Evolutionary conservation across 2,888 invertebrate species (phyloP).

Genomic region (Lasius fuliginosus): DNA sequence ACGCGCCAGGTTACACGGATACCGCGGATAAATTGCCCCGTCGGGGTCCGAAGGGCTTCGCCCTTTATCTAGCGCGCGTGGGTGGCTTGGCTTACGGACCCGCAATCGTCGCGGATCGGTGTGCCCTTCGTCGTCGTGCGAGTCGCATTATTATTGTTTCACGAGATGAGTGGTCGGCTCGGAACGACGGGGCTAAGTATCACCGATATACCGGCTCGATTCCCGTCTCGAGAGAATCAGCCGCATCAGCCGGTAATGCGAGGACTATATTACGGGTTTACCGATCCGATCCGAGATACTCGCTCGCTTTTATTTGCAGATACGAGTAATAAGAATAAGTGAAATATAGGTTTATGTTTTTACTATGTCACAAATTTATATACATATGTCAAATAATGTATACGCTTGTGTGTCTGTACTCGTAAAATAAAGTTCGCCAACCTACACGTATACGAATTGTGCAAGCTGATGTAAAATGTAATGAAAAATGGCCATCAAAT

Average conservation of each 20-base stretch:
- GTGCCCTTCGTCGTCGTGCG: conserved; percentile 51
- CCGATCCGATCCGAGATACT: conserved; percentile 3
- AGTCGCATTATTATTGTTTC: conserved; percentile 54
- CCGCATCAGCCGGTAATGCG: conserved; percentile 19
- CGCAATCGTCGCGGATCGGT: conserved; percentile 57
- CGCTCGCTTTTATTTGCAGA: conserved; percentile 8
- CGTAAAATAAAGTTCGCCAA: background rate
- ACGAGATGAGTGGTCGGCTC: conserved; percentile 35
- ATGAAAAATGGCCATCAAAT: background rate
- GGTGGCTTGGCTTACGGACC: conserved; percentile 47
- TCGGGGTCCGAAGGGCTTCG: conserved; percentile 57
- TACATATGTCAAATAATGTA: background rate
- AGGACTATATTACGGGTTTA: background rate
- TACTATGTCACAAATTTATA: conserved; percentile 21
- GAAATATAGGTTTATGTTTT: background rate
- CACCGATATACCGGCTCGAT: conserved; percentile 38
- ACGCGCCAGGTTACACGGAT: conserved; percentile 50
- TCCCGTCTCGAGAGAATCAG: conserved; percentile 31
- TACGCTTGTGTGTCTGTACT: background rate
- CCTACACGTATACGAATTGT: background rate
- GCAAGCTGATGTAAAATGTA: background rate
- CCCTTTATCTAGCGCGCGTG: conserved; percentile 56
- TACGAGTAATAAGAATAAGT: conserved; percentile 28
- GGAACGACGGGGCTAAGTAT: conserved; percentile 23
- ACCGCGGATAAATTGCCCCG: conserved; percentile 68